Percentiles rank a stretch among this genome's conserved stretches.
Conservation (phyloP, 2,113 vertebrate species). For the Balaeniceps rex region DNA sequence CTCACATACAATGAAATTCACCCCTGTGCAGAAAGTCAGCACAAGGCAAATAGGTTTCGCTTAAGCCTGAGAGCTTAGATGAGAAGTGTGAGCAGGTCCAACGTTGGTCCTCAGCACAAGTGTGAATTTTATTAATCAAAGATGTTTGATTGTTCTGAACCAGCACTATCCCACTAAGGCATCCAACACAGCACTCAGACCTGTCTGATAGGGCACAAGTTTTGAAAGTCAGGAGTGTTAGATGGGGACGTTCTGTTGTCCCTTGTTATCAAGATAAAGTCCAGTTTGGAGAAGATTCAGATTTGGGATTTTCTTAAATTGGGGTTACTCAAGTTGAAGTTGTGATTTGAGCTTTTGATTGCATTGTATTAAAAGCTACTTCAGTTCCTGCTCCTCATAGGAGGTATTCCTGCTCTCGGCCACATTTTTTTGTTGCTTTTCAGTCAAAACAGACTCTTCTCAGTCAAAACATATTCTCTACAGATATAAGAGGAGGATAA, state of each 20-base stretch:
- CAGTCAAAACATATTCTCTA: not conserved
- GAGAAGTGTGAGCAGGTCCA: not conserved
- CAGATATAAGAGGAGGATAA: not conserved
- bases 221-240: not conserved
- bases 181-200: not conserved
- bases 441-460: not conserved
- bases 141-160: not conserved
- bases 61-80: not conserved
- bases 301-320: not conserved
- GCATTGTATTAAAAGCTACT: not conserved
- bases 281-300: not conserved
- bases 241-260: not conserved
- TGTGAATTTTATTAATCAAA: not conserved
- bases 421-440: not conserved
- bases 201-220: not conserved
- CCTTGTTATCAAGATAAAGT: no score
- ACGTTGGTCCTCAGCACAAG: not conserved
- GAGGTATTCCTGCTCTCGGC: not conserved
- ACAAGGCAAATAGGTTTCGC: not conserved
- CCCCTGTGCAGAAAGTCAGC: not conserved
- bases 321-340: not conserved
- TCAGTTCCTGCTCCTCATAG: not conserved
- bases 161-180: not conserved
- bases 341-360: not conserved
- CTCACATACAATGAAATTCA: not conserved